phyloP scores from a whole-genome alignment of 1,140 invertebrate species.

The Drosophila ogumai region DNA sequence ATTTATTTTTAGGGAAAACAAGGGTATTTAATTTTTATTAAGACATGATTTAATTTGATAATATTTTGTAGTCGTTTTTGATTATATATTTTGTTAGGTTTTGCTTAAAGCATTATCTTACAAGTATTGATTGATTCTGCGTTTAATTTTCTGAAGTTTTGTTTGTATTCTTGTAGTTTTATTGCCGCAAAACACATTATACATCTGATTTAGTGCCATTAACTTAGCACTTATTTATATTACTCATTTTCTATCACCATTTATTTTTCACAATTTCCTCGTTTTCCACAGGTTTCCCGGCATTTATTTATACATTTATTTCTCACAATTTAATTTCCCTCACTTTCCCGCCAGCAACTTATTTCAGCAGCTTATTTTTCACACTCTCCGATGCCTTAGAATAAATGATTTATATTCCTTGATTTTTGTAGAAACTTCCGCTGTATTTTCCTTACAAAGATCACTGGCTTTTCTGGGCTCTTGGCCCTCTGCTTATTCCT shows the following conservation, averaged over 20 bases:
- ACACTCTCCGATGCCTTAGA: conserved; percentile 11
- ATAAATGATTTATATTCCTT: conserved; percentile 12
- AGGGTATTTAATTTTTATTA: not conserved
- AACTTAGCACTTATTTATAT: conserved; percentile 4
- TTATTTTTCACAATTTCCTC: conserved; percentile 12
- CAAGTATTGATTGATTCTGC: not conserved
- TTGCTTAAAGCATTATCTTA: too few relatives aligned
- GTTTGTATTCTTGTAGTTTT: not conserved
- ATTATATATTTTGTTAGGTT: not conserved
- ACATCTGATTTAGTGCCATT: not conserved
- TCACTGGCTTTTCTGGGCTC: conserved; percentile 4
- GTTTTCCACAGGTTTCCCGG: conserved; percentile 1
- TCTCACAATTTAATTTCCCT: conserved; percentile 17
- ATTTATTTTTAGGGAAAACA: not conserved
- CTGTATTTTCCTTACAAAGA: not conserved
- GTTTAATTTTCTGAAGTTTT: not conserved
- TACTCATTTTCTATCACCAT: not conserved
- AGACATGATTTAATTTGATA: too few relatives aligned
- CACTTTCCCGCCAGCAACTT: conserved; percentile 10
- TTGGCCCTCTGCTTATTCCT: conserved; percentile 2
- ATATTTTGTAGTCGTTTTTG: not conserved
- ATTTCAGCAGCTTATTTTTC: conserved; percentile 32
- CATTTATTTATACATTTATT: conserved; percentile 6
- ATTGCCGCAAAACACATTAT: not conserved
- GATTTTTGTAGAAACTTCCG: conserved; percentile 3